phyloP scores from a whole-genome alignment of 2,888 invertebrate species.

The Emmelina monodactyla region DNA sequence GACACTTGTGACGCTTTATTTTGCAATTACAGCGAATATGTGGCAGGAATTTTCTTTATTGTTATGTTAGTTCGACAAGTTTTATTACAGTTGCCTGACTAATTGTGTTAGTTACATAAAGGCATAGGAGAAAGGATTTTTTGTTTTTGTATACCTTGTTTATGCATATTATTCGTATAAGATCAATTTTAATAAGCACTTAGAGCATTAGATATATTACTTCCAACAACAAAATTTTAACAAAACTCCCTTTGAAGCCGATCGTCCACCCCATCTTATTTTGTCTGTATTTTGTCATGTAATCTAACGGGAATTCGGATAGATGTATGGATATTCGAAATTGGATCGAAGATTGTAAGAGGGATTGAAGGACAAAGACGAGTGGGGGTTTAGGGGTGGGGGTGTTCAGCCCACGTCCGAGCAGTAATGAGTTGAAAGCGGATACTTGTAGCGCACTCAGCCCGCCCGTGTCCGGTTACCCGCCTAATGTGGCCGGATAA shows the following conservation, averaged over 20 bases:
- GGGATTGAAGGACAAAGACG: conserved; percentile 60
- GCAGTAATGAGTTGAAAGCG: conserved; percentile 66
- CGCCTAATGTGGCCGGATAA: conserved; percentile 66
- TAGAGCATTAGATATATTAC: too few species aligned
- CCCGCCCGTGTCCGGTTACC: conserved; percentile 65
- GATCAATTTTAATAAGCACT: too few species aligned
- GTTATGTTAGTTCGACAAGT: conserved; percentile 20
- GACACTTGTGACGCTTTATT: conserved; percentile 60
- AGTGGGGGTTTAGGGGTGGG: conserved; percentile 21
- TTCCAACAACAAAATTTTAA: too few species aligned
- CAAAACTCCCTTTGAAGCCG: too few species aligned
- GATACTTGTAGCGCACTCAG: conserved; percentile 67
- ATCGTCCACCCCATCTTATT: too few species aligned
- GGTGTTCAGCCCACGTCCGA: conserved; percentile 58
- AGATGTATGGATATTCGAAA: conserved; percentile 55
- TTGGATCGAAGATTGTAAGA: conserved; percentile 62
- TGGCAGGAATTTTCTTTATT: conserved; percentile 45
- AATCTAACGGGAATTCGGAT: conserved; percentile 45
- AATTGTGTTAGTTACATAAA: too few species aligned
- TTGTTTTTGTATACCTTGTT: too few species aligned
- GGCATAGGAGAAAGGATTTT: too few species aligned
- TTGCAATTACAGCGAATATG: conserved; percentile 53
- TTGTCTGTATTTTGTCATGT: conserved; percentile 22
- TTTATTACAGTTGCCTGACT: too few species aligned
- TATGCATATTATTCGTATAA: too few species aligned